These are phyloP conservation scores for Orthonevra nobilis DNA, from an alignment of 2,888 invertebrate genomes.

Conservation along the genomic window DNA sequence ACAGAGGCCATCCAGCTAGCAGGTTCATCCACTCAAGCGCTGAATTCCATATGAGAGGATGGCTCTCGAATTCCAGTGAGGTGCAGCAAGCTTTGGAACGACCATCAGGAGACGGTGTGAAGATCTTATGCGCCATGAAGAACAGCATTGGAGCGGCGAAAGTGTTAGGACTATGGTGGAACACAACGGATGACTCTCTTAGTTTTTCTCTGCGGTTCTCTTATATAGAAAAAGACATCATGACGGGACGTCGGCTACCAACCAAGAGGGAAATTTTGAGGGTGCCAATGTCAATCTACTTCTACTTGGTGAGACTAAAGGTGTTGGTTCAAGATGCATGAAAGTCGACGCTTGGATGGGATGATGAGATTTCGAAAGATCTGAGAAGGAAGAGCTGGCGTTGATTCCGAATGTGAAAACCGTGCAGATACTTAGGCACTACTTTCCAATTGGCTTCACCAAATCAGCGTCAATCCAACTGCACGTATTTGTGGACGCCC, in stretches of 20 bases:
- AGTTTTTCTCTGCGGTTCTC: too few species aligned
- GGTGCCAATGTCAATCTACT: conserved; percentile 11
- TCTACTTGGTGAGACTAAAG: conserved; percentile 43
- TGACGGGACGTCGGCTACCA: background rate
- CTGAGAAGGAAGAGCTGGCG: conserved; percentile 25
- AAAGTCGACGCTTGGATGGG: conserved; percentile 48
- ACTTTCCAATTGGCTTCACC: conserved; percentile 5
- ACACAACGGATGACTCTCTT: too few species aligned
- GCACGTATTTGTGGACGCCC: conserved; percentile 13
- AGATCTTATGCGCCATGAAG: too few species aligned
- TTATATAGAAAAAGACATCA: background rate
- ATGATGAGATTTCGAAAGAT: conserved; percentile 40
- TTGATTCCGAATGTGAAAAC: conserved; percentile 29
- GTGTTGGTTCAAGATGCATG: conserved; percentile 61
- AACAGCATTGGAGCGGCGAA: too few species aligned
- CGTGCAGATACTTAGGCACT: conserved; percentile 50
- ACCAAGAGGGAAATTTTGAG: conserved; percentile 19
- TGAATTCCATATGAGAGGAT: conserved; percentile 54
- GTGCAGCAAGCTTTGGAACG: conserved; percentile 16
- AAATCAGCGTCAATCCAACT: background rate
- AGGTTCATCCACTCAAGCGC: conserved; percentile 7
- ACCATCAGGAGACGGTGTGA: background rate
- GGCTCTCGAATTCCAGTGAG: conserved; percentile 41
- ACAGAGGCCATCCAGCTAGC: conserved; percentile 58
- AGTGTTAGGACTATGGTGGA: too few species aligned